Evolutionary conservation across 2,888 invertebrate genomes (phyloP).

Genomic region (Neoscelio sp.): DNA sequence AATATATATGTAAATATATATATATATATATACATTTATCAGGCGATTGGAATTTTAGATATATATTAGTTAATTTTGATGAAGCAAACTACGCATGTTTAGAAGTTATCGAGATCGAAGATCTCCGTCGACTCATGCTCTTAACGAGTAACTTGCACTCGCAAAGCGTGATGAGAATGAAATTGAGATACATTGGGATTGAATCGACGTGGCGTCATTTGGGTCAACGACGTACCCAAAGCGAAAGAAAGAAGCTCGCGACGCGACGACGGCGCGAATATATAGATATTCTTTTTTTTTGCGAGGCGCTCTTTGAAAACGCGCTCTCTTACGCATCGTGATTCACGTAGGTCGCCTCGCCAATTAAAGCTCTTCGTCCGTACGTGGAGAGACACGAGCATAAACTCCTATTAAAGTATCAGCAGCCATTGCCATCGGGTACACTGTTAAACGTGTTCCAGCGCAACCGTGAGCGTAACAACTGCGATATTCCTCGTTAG

Average conservation of each 20-base stretch:
- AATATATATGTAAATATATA: too few species aligned
- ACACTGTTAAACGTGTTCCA: constrained; percentile 15
- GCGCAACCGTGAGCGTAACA: constrained; percentile 22
- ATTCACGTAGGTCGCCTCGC: constrained; percentile 21
- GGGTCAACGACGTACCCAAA: neutral
- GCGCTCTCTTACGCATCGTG: constrained; percentile 15
- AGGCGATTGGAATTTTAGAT: too few species aligned
- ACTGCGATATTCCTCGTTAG: constrained; percentile 58
- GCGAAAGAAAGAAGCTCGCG: neutral
- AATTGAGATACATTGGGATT: too few species aligned
- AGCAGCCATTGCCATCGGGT: constrained; percentile 20
- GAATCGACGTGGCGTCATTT: neutral
- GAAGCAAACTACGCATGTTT: too few species aligned
- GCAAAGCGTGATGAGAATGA: too few species aligned
- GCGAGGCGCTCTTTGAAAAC: neutral
- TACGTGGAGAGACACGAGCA: constrained; percentile 13
- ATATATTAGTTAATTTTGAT: too few species aligned
- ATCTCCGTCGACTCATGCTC: too few species aligned
- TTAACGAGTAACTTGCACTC: too few species aligned
- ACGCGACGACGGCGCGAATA: neutral
- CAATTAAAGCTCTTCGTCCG: constrained; percentile 29
- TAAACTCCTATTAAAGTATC: constrained; percentile 48
- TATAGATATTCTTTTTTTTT: too few species aligned
- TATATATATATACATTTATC: too few species aligned
- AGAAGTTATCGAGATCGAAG: too few species aligned